Conservation (phyloP, 2,113 vertebrate genomes). For the Laticauda laticaudata region DNA sequence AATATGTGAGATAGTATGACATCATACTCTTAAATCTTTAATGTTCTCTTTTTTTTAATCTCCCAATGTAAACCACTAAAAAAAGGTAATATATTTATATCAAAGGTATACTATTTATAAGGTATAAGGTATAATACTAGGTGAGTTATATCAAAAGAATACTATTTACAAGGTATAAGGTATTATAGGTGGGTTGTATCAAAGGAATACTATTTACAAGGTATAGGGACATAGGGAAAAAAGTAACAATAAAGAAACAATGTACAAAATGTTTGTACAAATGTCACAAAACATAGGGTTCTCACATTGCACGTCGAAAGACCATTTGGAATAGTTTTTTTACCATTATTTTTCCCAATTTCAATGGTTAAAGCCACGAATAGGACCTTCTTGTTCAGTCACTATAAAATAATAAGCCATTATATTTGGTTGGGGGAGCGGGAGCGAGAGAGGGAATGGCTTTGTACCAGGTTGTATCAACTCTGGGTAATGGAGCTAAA, state of each 20-base stretch:
- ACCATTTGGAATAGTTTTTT: not conserved
- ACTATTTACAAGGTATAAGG: not conserved
- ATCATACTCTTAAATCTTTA: not conserved
- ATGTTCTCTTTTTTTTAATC: no score
- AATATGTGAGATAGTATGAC: not conserved
- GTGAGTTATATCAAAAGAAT: not conserved
- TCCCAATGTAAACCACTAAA: not conserved
- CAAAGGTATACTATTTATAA: not conserved
- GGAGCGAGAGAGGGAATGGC: not conserved
- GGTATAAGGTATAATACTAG: not conserved
- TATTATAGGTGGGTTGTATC: not conserved
- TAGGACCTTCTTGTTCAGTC: not conserved
- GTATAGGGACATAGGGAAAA: not conserved
- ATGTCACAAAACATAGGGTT: not conserved
- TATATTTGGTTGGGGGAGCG: not conserved
- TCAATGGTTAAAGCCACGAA: not conserved
- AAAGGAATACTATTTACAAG: not conserved
- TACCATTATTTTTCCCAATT: not conserved
- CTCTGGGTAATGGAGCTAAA: not conserved
- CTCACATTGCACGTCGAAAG: not conserved
- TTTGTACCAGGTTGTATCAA: not conserved
- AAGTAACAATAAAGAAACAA: no score
- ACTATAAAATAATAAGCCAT: not conserved
- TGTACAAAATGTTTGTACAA: no score
- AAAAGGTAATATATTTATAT: constrained; percentile 8